phyloP scores from a whole-genome alignment of 2,113 vertebrate genomes.

The Gadus chalcogrammus region DNA sequence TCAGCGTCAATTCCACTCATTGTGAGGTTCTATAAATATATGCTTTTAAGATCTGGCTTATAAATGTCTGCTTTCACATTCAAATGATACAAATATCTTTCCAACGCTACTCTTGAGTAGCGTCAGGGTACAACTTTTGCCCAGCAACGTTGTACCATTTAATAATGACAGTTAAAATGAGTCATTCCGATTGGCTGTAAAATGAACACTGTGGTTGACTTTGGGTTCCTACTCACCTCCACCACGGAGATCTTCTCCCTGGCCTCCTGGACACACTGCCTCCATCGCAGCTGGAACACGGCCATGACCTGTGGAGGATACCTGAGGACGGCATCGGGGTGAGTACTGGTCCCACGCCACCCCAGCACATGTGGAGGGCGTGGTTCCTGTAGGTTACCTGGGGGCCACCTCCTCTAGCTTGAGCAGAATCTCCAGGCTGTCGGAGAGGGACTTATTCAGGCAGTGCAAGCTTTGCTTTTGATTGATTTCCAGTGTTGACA shows the following conservation, averaged over 20 bases:
- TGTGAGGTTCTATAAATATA: too few species aligned
- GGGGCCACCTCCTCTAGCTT: conserved; percentile 50
- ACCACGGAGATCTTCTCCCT: conserved; percentile 51
- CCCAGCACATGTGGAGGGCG: neutral
- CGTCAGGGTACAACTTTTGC: too few species aligned
- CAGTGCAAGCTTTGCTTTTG: conserved; percentile 33
- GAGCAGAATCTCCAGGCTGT: conserved; percentile 42
- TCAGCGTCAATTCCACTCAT: too few species aligned
- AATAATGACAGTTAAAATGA: too few species aligned
- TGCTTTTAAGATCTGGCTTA: too few species aligned
- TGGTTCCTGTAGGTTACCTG: conserved; percentile 43
- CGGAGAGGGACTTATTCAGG: conserved; percentile 42
- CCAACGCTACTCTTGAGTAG: too few species aligned
- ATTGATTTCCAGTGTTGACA: conserved; percentile 49
- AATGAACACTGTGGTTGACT: too few species aligned
- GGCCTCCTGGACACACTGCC: conserved; percentile 42
- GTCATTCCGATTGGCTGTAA: too few species aligned
- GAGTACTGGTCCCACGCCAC: neutral
- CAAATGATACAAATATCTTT: too few species aligned
- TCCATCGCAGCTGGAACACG: conserved; percentile 24
- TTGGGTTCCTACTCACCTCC: conserved; percentile 46
- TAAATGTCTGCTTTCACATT: too few species aligned
- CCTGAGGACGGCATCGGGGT: conserved; percentile 34
- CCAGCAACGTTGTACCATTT: too few species aligned
- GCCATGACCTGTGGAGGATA: conserved; percentile 36